Conservation (phyloP, 2,113 vertebrate species). For the Lathamus discolor region DNA sequence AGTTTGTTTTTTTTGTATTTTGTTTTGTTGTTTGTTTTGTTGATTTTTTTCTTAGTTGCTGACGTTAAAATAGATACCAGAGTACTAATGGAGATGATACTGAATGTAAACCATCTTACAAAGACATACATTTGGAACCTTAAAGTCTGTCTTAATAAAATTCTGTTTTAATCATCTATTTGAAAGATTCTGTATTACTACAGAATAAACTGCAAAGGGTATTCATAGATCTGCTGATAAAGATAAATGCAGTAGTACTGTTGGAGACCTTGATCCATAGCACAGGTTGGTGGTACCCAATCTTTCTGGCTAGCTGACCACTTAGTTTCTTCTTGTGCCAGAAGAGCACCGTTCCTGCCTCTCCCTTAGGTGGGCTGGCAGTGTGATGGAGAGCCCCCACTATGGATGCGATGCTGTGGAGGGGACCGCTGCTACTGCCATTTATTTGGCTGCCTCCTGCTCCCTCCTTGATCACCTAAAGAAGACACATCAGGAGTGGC, state of each 20-base stretch:
- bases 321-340: neutral
- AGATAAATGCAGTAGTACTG: neutral
- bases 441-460: neutral
- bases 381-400: neutral
- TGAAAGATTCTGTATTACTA: neutral
- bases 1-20: neutral
- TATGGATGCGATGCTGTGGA: rapidly evolving
- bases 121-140: neutral
- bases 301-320: neutral
- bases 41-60: neutral
- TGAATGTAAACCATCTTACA: neutral
- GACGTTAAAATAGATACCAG: neutral
- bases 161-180: neutral
- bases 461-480: neutral
- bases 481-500: neutral
- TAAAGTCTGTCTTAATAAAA: neutral
- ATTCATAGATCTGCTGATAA: neutral
- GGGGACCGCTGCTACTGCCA: neutral
- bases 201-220: neutral
- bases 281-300: neutral
- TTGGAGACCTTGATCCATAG: neutral
- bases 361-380: rapidly evolving
- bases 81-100: neutral
- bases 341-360: neutral
- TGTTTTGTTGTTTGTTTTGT: neutral